Percentiles rank a stretch among this genome's conserved stretches.
Evolutionary conservation across 1,140 invertebrate species (phyloP).

Genomic region (Drosophila ambigua): DNA sequence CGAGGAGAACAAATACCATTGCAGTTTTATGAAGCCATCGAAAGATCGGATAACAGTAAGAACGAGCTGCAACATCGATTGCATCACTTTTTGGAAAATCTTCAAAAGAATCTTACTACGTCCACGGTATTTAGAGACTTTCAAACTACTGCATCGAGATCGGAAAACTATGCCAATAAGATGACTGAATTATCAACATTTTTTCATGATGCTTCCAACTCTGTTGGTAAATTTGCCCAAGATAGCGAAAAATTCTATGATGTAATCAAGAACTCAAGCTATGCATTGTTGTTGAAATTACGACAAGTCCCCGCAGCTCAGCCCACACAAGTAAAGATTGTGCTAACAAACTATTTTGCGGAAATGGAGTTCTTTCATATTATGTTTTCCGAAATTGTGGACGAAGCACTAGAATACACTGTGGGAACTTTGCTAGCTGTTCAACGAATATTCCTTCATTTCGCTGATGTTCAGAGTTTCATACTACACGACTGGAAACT

Average conservation of each 20-base stretch:
- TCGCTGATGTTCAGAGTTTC: slow-evolving; percentile 57
- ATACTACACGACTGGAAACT: slow-evolving; percentile 61
- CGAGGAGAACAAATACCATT: slow-evolving; percentile 56
- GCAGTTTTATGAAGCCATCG: slow-evolving; percentile 51
- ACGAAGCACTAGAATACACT: slow-evolving; percentile 71
- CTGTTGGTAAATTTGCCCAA: slow-evolving; percentile 39
- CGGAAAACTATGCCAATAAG: slow-evolving; percentile 26
- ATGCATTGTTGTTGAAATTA: slow-evolving; percentile 60
- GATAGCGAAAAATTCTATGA: slow-evolving; percentile 57
- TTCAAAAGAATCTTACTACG: slow-evolving; percentile 72
- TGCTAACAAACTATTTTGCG: slow-evolving; percentile 70
- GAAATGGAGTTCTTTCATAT: slow-evolving; percentile 81
- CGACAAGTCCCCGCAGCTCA: slow-evolving; percentile 64
- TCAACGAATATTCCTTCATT: slow-evolving; percentile 54
- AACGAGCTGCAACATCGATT: slow-evolving; percentile 52
- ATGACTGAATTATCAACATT: slow-evolving; percentile 50
- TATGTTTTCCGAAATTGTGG: slow-evolving; percentile 67
- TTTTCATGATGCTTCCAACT: slow-evolving; percentile 50
- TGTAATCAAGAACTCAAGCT: slow-evolving; percentile 60
- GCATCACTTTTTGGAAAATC: slow-evolving; percentile 63
- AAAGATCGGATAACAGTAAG: slow-evolving; percentile 51
- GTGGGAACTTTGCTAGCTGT: slow-evolving; percentile 41
- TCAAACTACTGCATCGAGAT: slow-evolving; percentile 17
- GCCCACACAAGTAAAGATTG: slow-evolving; percentile 50
- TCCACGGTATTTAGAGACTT: slow-evolving; percentile 48